These are phyloP conservation scores for Phocides pigmalion DNA, from an alignment of 1,140 invertebrate species.

Conservation along the genomic window DNA sequence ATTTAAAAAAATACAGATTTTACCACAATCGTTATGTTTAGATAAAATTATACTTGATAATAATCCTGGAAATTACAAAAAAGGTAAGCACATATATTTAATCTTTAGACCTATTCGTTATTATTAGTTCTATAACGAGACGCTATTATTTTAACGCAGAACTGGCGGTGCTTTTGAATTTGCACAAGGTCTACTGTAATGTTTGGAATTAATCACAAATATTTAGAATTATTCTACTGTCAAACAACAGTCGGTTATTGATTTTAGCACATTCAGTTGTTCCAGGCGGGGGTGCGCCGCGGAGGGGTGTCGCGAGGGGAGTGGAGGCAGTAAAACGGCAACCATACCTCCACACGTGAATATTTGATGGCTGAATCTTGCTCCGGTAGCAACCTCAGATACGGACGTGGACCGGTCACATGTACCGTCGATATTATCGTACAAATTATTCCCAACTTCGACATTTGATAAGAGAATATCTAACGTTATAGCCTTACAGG, in stretches of 20 bases:
- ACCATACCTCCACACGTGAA: constrained; percentile 77
- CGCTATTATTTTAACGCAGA: not conserved
- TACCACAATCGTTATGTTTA: no score
- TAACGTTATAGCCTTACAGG: no score
- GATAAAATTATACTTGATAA: no score
- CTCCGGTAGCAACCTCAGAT: constrained; percentile 45
- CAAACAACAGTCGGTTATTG: constrained; percentile 77
- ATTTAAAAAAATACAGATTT: no score
- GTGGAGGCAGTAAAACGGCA: constrained; percentile 73
- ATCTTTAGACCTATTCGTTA: no score
- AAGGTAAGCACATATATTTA: no score
- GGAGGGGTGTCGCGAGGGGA: constrained; percentile 37
- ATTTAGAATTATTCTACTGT: constrained; percentile 55
- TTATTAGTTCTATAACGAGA: not conserved
- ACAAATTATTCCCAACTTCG: constrained; percentile 12
- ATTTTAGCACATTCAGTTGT: constrained; percentile 82
- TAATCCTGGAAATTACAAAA: no score
- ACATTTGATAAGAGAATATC: constrained; percentile 13
- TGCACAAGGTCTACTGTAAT: not conserved
- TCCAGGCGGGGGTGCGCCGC: constrained; percentile 59
- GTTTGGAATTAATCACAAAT: constrained; percentile 32
- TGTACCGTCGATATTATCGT: constrained; percentile 5
- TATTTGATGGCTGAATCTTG: constrained; percentile 81
- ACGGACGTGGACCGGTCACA: constrained; percentile 6
- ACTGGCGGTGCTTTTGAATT: constrained; percentile 3